Conservation (phyloP, 2,113 vertebrate genomes). For the Malurus alboscapulatus region DNA sequence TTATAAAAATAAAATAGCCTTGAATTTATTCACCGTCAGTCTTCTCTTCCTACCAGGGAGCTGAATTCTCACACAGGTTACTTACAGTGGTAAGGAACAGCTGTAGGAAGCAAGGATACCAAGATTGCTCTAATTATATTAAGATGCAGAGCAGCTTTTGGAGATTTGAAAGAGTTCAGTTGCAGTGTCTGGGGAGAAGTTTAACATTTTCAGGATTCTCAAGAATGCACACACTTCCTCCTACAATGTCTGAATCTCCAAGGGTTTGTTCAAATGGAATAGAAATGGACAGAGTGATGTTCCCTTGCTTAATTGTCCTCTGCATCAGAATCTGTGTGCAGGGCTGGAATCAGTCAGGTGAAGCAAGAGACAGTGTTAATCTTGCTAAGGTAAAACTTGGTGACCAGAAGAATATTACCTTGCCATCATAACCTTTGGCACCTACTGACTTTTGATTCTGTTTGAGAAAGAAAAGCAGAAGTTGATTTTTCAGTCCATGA, state of each 20-base stretch:
- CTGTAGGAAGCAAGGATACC: background rate
- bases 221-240: background rate
- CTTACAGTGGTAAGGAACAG: background rate
- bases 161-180: constrained; percentile 17
- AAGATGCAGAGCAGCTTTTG: background rate
- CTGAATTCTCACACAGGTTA: constrained; percentile 25
- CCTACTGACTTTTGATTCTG: background rate
- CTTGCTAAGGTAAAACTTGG: background rate
- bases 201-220: constrained; percentile 1
- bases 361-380: background rate
- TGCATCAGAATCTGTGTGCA: background rate
- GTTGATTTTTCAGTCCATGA: background rate
- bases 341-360: background rate
- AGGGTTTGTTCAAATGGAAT: background rate
- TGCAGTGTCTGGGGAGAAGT: background rate
- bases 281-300: background rate
- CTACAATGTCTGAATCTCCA: background rate
- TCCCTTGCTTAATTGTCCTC: background rate
- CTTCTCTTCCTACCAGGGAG: constrained; percentile 9
- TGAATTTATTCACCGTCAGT: constrained; percentile 57
- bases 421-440: background rate
- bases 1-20: constrained; percentile 44
- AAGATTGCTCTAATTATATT: constrained; percentile 26
- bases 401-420: background rate
- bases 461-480: background rate